A percentile compares a stretch with the other conserved stretches of the same genome.
These are phyloP conservation scores for Drosophila eugracilis DNA, from an alignment of 1,140 invertebrate species.

Conservation along the genomic window DNA sequence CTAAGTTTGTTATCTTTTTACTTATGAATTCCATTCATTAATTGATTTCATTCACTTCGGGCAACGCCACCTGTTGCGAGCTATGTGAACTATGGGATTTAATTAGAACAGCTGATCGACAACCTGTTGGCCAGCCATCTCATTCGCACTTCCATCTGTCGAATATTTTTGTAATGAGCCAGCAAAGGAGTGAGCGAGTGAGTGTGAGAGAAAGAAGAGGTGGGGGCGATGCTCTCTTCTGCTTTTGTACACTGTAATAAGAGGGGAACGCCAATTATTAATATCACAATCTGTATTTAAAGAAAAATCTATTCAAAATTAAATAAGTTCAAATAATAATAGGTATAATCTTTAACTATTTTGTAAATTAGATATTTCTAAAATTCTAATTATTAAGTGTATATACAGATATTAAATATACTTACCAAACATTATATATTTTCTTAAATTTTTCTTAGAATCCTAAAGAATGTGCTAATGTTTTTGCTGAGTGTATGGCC, in stretches of 20 bases:
- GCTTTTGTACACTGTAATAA: slow-evolving; percentile 14
- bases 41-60: slow-evolving; percentile 11
- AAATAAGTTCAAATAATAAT: no score
- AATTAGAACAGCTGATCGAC: slow-evolving; percentile 56
- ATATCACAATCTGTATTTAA: not conserved
- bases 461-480: not conserved
- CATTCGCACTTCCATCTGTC: slow-evolving; percentile 23
- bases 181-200: slow-evolving; percentile 8
- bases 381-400: no score
- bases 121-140: slow-evolving; percentile 53
- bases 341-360: no score
- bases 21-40: slow-evolving; percentile 19
- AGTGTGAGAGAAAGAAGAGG: not conserved
- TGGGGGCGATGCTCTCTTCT: slow-evolving; percentile 14
- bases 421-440: not conserved
- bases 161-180: slow-evolving; percentile 50
- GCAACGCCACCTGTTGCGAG: slow-evolving; percentile 17
- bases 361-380: no score
- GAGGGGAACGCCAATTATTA: not conserved
- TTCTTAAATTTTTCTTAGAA: not conserved
- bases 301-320: no score
- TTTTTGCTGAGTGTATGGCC: slow-evolving; percentile 6
- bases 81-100: not conserved
- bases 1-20: not conserved
- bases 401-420: no score